Evolutionary conservation across 2,113 vertebrate species (phyloP), one percentile per base, ranked within the genome.

Genomic region (Toxostoma redivivum): DNA sequence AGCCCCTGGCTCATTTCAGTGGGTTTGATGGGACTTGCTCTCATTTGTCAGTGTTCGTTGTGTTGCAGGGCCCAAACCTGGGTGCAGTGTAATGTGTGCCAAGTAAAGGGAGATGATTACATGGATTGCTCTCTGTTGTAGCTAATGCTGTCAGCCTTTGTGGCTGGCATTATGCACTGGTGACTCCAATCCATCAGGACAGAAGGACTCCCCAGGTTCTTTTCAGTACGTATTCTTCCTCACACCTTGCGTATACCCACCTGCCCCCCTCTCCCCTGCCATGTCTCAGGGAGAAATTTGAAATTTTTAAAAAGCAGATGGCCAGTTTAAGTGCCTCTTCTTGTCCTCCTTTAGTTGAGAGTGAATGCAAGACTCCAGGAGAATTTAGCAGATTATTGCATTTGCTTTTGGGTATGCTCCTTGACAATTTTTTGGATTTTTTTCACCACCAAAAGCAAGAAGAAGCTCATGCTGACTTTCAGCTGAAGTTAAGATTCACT

Each of bases 191-290:
- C 38, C 18, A 23, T 22, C 23, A 54, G 38, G 25, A 66, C 28
- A 53, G 71, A 89, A 69, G 30, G 21, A 35, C 45, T n/a, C n/a
- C 7, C 3, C 22, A 51, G 53, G 28, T 65, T 45, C 10, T 73
- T 72, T 44, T 40, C 15, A 53, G 38, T 58, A 21, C 65, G 33
- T 51, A 17, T 11, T 65, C 65, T 20, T 37, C 53, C 16, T 20
- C 24, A 50, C 18, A 51, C 12, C 10, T 53, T 13, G 47, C 14
- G 40, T 47, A 22, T 7, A 53, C 4, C 7, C 4, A 47, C 16
- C 21, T 1, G 2, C 9, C 5, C 4, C 18, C 14, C 23, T 30
- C 40, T 38, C 4, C 2, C 5, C 6, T 7, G 2, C 10, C 6
- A 20, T 42, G 13, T 58, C 58, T 80, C n/a, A 18, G 71, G 70